A percentile compares a stretch with the other conserved stretches of the same genome.
These are phyloP conservation scores for Acinonyx jubatus DNA, from an alignment of 2,113 vertebrate species.

Conservation along the genomic window DNA sequence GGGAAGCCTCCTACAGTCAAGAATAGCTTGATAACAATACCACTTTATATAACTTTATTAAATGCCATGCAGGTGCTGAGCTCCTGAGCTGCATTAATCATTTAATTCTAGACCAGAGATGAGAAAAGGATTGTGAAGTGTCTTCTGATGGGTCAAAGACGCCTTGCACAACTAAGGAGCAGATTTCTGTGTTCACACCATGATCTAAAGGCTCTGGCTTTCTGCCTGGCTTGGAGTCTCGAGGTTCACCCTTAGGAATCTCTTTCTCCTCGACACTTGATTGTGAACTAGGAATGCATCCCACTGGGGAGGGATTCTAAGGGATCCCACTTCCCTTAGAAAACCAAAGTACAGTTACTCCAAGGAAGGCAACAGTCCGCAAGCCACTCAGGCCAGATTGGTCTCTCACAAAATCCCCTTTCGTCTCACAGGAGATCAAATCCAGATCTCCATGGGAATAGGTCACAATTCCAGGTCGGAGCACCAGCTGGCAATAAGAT, in stretches of 20 bases:
- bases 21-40: neutral
- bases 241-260: neutral
- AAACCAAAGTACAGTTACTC: neutral
- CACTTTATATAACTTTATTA: neutral
- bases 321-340: neutral
- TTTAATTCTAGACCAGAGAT: neutral
- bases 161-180: neutral
- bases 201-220: neutral
- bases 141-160: neutral
- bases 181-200: accelerated
- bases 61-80: too few relatives aligned
- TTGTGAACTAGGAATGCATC: neutral
- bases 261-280: neutral
- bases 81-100: neutral
- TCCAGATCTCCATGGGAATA: neutral
- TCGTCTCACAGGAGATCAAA: neutral
- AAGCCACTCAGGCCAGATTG: neutral
- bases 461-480: neutral
- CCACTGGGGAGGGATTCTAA: neutral
- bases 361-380: neutral
- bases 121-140: neutral
- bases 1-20: neutral
- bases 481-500: neutral
- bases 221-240: too few relatives aligned
- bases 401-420: neutral